Conservation (phyloP, 2,113 vertebrate genomes). For the Albula glossodonta region DNA sequence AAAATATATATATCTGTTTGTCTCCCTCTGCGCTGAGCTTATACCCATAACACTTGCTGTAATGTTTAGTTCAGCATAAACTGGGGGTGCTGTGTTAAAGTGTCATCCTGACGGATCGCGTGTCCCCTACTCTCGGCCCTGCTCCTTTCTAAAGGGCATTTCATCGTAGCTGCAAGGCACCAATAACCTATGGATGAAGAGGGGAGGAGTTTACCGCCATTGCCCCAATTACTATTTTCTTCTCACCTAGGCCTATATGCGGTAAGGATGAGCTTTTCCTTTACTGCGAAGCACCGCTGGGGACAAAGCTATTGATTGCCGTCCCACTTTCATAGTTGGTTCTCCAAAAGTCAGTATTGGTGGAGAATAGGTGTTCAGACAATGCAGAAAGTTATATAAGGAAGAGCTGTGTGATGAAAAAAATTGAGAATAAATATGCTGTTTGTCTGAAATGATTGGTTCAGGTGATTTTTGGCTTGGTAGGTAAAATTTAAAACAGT, state of each 20-base stretch:
- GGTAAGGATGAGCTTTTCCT: neutral
- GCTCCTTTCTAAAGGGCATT: neutral
- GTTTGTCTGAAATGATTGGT: no score
- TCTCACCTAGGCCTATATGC: neutral
- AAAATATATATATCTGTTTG: no score
- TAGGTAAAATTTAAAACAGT: no score
- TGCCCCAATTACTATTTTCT: conserved; percentile 1
- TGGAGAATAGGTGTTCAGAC: neutral
- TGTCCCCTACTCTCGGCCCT: neutral
- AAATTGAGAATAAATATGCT: no score
- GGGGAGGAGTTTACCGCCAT: neutral
- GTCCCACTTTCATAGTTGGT: neutral
- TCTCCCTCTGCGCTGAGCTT: no score
- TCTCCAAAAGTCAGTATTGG: neutral
- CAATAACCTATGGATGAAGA: neutral
- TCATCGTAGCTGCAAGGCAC: neutral
- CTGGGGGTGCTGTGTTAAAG: neutral
- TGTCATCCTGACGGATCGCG: neutral
- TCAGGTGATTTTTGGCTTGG: no score
- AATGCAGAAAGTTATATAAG: no score
- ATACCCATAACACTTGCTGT: neutral
- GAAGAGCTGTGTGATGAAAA: no score
- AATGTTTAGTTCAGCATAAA: neutral
- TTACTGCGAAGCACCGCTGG: neutral
- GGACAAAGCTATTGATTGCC: neutral